Evolutionary conservation across 2,888 invertebrate genomes (phyloP).

Genomic region (Artemia sp.): DNA sequence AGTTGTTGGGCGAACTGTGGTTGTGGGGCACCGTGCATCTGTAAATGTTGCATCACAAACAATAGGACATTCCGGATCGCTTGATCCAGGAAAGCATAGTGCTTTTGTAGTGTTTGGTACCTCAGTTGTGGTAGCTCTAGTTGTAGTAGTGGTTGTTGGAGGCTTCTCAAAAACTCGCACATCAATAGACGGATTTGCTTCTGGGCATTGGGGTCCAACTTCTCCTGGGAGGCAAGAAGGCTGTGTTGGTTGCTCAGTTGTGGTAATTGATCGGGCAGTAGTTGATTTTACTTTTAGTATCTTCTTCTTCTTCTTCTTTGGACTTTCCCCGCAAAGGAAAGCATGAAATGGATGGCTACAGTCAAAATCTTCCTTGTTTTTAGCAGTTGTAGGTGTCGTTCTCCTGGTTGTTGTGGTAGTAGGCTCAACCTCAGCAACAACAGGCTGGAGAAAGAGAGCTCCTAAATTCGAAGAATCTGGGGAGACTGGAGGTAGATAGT

Average conservation of each 20-base stretch:
- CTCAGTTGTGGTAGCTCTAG: background rate
- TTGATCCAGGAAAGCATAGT: background rate
- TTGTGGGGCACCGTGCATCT: background rate
- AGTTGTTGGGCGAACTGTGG: background rate
- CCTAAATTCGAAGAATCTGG: background rate
- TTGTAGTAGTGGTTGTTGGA: background rate
- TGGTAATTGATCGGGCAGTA: background rate
- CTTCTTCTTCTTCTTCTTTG: background rate
- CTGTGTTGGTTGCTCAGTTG: background rate
- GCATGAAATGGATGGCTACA: constrained; percentile 10
- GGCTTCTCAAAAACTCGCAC: background rate
- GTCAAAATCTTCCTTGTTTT: background rate
- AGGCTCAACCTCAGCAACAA: background rate
- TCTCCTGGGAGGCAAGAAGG: background rate
- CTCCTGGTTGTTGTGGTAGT: constrained; percentile 10
- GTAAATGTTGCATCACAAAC: background rate
- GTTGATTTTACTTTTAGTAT: background rate
- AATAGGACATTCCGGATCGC: background rate
- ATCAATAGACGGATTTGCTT: background rate
- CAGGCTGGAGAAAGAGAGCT: background rate
- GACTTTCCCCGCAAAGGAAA: background rate
- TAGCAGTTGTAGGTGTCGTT: background rate
- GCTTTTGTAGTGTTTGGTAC: background rate
- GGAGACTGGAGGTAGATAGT: background rate
- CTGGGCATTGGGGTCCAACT: background rate